These are phyloP conservation scores for Choristoneura rosaceana DNA, from an alignment of 2,888 invertebrate species.

Conservation along the genomic window DNA sequence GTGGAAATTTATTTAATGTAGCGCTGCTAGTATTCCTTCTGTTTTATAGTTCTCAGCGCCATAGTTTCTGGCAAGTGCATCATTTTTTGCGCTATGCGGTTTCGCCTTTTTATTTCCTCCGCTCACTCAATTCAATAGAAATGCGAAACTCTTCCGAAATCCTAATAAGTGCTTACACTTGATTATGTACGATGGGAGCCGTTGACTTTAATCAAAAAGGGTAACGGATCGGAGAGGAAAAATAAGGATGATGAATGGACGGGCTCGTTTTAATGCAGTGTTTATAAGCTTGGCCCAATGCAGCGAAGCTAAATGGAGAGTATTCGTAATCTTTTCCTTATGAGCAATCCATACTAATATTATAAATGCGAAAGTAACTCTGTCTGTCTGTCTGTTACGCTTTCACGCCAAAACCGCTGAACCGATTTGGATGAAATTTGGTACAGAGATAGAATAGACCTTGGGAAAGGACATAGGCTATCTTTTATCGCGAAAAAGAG, in stretches of 20 bases:
- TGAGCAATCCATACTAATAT: no score
- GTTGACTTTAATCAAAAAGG: conserved; percentile 35
- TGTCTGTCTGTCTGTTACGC: no score
- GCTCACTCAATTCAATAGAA: conserved; percentile 1
- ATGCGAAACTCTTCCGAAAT: conserved; percentile 6
- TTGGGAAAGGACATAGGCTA: no score
- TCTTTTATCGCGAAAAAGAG: no score
- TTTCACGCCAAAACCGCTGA: no score
- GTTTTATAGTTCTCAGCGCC: conserved; percentile 19
- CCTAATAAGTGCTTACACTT: neutral
- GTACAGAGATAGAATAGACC: no score
- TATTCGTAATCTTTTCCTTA: neutral
- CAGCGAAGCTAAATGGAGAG: neutral
- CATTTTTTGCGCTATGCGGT: neutral
- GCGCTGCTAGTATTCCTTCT: conserved; percentile 28
- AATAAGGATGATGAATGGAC: conserved; percentile 29
- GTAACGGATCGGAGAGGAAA: conserved; percentile 28
- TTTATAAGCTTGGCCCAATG: neutral
- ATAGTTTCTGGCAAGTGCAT: conserved; percentile 28
- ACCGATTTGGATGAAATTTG: no score
- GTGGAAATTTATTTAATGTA: conserved; percentile 26
- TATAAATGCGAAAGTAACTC: no score
- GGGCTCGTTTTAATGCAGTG: conserved; percentile 19
- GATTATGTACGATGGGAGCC: conserved; percentile 13
- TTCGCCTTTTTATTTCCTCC: neutral